Evolutionary conservation across 2,888 invertebrate species (phyloP), one percentile per base, ranked within the genome.

Genomic region (Orthonevra nobilis): DNA sequence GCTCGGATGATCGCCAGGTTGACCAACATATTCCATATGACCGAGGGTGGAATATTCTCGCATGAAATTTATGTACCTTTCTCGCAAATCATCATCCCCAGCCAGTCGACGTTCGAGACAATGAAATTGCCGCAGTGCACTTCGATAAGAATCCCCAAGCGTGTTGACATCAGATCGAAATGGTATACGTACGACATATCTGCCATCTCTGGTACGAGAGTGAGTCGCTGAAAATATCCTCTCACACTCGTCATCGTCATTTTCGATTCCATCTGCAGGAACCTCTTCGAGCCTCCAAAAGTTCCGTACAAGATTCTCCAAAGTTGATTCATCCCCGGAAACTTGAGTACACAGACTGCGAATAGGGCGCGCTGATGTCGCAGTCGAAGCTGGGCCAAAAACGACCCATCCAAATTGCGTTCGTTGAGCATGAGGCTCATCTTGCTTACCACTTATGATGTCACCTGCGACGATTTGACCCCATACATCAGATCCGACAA

Each of bases 211-310:
- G 3, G 40, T 52, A 14, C 64, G n/a, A 2, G 7, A 19, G 5
- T 52, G 42, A 1, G 58, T 58, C 7, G 15, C 19, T 14, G 19
- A n/a, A 6, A 68, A 75, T 9, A 61, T 30, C 3, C 34, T 38
- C 3, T 30, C 42, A 9, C 69, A 63, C 9, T 69, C 64, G 9
- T 40, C 14, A 3, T 64, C 32, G 7, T 7, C 2, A 12, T 17
- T 14, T 4, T 56, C 52, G n/a, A n/a, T n/a, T n/a, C n/a, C n/a
- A 5, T 26, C 2, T 7, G 19, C 44, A 2, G 63, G 23, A 10
- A 42, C 23, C n/a, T 70, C 70, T 19, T 70, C 60, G 2, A 42
- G n/a, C 44, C 50, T 30, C 69, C 69, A 75, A 34, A 75, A 69
- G 12, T 32, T 60, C n/a, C 58, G 63, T 1, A 77, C 30, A 0